phyloP scores from a whole-genome alignment of 1,140 invertebrate species.

The Xylocopa sonorina region DNA sequence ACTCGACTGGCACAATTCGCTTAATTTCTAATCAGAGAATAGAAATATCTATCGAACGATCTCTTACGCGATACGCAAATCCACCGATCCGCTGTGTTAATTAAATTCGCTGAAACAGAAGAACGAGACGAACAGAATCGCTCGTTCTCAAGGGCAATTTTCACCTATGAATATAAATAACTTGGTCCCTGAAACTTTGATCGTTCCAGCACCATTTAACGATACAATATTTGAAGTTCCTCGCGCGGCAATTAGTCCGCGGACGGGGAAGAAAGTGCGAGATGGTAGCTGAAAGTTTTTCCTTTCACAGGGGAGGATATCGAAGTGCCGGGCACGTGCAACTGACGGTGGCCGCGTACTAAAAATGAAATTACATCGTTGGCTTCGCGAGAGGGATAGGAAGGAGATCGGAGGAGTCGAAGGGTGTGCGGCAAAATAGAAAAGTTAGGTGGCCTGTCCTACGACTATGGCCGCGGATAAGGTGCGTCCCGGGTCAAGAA shows the following conservation, averaged over 20 bases:
- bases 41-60: too few species aligned
- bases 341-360: slow-evolving; percentile 47
- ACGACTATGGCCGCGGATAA: slow-evolving; percentile 10
- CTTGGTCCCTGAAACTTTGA: neutral
- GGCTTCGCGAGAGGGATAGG: too few species aligned
- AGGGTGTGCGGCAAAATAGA: slow-evolving; percentile 48
- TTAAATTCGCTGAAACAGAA: too few species aligned
- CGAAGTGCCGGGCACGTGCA: slow-evolving; percentile 41
- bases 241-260: neutral
- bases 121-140: too few species aligned
- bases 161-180: neutral
- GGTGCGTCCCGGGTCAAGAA: slow-evolving; percentile 50
- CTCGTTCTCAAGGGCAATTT: too few species aligned
- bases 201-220: neutral
- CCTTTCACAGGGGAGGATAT: slow-evolving; percentile 45
- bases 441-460: slow-evolving; percentile 40
- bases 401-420: neutral
- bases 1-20: too few species aligned
- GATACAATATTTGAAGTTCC: slow-evolving; percentile 2
- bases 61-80: too few species aligned
- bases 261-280: neutral
- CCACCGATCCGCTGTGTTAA: too few species aligned
- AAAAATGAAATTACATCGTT: slow-evolving; percentile 60
- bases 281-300: slow-evolving; percentile 14
- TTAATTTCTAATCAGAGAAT: too few species aligned